Percentiles rank a stretch among this genome's conserved stretches.
phyloP scores from a whole-genome alignment of 2,797 vertebrate species.

The Lagodon rhomboides region DNA sequence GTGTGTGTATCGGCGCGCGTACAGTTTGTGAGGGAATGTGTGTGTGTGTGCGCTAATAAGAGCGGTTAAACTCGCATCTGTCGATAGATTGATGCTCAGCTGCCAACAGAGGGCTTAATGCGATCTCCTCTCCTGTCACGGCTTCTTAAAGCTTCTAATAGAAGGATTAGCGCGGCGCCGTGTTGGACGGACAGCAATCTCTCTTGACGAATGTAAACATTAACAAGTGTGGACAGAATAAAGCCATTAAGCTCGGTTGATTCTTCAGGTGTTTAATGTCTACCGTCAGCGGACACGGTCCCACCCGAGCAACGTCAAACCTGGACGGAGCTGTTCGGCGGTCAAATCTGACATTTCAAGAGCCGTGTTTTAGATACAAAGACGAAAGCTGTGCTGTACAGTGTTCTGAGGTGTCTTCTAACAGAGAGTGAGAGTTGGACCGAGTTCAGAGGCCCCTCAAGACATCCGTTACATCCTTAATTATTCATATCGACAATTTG shows the following conservation, averaged over 20 bases:
- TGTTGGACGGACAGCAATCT: constrained; percentile 50
- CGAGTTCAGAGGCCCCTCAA: not conserved
- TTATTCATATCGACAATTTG: too few relatives aligned
- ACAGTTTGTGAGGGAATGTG: constrained; percentile 8
- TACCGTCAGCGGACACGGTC: constrained; percentile 19
- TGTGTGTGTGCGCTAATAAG: constrained; percentile 21
- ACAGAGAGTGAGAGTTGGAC: not conserved
- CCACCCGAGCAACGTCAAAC: not conserved
- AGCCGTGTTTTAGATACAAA: not conserved
- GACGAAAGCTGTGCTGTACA: not conserved
- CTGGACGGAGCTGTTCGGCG: not conserved
- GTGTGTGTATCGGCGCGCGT: not conserved
- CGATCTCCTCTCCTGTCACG: constrained; percentile 52
- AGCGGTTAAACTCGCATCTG: constrained; percentile 53
- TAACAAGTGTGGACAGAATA: constrained; percentile 20
- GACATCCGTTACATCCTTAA: not conserved
- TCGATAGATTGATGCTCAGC: constrained; percentile 52
- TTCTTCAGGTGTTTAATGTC: constrained; percentile 26
- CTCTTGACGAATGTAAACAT: constrained; percentile 44
- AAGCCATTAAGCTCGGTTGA: constrained; percentile 8
- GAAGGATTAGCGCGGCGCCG: constrained; percentile 52
- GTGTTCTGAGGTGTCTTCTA: not conserved
- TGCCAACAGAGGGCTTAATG: constrained; percentile 48
- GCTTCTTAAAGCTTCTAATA: constrained; percentile 48
- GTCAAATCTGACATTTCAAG: not conserved